Evolutionary conservation across 1,140 invertebrate species (phyloP), one percentile per base, ranked within the genome.

Genomic region (Anastatus disparis): DNA sequence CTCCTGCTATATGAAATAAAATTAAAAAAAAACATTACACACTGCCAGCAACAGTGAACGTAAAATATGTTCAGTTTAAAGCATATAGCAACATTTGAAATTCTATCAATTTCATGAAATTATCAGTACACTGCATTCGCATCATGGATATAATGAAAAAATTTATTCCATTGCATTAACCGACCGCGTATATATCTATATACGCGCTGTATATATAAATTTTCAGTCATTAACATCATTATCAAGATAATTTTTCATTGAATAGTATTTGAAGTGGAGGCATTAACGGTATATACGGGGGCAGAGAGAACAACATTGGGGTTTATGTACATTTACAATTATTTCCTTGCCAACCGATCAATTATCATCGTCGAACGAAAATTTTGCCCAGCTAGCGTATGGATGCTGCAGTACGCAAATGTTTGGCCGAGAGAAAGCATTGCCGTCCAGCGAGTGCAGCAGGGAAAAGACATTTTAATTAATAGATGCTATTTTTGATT

Each of bases 241-340:
- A 44, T 44, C 42, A 17, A 2, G 31, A 38, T 56, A 38, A 53
- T 56, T 56, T 56, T 56, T 56, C 31, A 56, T 56, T 10, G 20
- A 38, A 56, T 7, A 17, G 53, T 17, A 12, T 29, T 27, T 26
- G n/a, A 27, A 27, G 50, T 26, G 50, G 27, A 13, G n/a, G 15
- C 52, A 29, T 53, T n/a, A 17, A 53, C 29, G 24, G 29, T 0
- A 2, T 13, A 9, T 17, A 27, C 52, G 27, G 12, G 24, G 3
- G 26, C 10, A 12, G 27, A n/a, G 12, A 6, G 3, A 52, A 20
- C 42, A 3, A 35, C 31, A 35, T 6, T 35, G 31, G 31, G 6
- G n/a, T 44, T 9, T 9, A n/a, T 12, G n/a, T 44, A 13, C 17
- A 24, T 50, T 20, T 24, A 7, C 27, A 6, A 31, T n/a, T 55